Percentiles rank a stretch among this genome's conserved stretches.
Conservation (phyloP, 2,797 vertebrate species). For the Pangasius krempfi region DNA sequence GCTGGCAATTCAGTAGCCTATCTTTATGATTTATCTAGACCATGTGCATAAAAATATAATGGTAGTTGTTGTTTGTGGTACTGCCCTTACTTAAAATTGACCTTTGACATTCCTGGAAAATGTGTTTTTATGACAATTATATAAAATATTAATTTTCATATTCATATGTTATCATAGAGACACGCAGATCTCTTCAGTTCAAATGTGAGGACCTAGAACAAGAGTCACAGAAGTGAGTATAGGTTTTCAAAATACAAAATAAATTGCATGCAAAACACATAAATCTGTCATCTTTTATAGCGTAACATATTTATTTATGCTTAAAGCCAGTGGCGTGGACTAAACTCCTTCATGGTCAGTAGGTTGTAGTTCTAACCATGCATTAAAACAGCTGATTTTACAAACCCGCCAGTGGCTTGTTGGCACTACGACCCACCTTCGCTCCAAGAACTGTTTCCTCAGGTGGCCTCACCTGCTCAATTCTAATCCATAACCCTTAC, state of each 20-base stretch:
- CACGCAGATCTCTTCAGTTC: conserved; percentile 68
- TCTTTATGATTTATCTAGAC: background rate
- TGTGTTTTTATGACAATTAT: background rate
- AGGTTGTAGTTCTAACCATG: background rate
- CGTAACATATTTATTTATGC: background rate
- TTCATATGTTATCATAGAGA: conserved; percentile 59
- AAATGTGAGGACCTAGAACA: conserved; percentile 72
- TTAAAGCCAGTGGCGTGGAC: background rate
- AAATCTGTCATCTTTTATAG: background rate
- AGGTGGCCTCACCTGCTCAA: background rate
- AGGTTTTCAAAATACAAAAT: background rate
- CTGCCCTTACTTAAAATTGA: background rate
- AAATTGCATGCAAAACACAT: background rate
- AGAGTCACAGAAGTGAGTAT: conserved; percentile 68
- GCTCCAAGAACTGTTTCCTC: background rate
- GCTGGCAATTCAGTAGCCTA: background rate
- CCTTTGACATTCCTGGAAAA: background rate
- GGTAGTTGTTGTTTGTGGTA: background rate
- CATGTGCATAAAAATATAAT: background rate
- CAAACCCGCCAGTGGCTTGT: background rate
- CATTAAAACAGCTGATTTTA: background rate
- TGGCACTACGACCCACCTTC: background rate
- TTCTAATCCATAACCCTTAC: background rate
- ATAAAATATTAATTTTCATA: background rate
- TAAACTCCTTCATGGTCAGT: background rate